Evolutionary conservation across 2,888 invertebrate genomes (phyloP).

Genomic region (Andrena bucephala): DNA sequence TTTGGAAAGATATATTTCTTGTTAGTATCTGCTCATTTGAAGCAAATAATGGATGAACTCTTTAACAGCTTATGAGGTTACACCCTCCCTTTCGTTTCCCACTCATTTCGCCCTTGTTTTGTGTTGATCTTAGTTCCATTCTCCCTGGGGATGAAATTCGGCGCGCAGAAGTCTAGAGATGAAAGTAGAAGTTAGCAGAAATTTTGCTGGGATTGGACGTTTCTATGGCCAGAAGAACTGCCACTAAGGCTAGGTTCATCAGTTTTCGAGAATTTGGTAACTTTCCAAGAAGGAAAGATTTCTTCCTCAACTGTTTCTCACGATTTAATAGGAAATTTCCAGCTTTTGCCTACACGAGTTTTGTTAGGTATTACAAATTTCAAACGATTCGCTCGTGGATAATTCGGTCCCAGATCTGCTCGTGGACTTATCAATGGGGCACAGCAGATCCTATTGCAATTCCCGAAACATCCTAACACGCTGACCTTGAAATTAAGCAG

Average conservation of each 20-base stretch:
- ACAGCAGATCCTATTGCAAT: no score
- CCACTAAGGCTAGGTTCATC: slow-evolving; percentile 37
- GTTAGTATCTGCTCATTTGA: slow-evolving; percentile 6
- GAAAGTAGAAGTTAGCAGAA: slow-evolving; percentile 57
- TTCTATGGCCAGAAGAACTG: slow-evolving; percentile 36
- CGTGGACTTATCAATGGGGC: no score
- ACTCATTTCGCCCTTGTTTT: slow-evolving; percentile 45
- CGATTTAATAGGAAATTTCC: slow-evolving; percentile 31
- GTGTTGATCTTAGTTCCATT: slow-evolving; percentile 49
- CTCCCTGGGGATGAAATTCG: slow-evolving; percentile 34
- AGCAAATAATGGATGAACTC: slow-evolving; percentile 1
- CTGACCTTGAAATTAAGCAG: background rate
- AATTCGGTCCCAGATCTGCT: background rate
- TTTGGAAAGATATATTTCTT: background rate
- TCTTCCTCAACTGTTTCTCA: slow-evolving; percentile 24
- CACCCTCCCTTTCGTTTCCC: slow-evolving; percentile 26
- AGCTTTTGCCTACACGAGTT: background rate
- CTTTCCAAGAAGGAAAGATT: slow-evolving; percentile 28
- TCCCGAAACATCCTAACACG: background rate
- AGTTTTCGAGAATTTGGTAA: slow-evolving; percentile 44
- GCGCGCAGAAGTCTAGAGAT: slow-evolving; percentile 47
- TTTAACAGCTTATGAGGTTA: slow-evolving; percentile 31
- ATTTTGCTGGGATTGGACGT: slow-evolving; percentile 57
- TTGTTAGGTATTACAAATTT: slow-evolving; percentile 33
- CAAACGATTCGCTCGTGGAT: background rate